These are phyloP conservation scores for Tamias sibiricus DNA, from an alignment of 2,113 vertebrate species.

Conservation along the genomic window DNA sequence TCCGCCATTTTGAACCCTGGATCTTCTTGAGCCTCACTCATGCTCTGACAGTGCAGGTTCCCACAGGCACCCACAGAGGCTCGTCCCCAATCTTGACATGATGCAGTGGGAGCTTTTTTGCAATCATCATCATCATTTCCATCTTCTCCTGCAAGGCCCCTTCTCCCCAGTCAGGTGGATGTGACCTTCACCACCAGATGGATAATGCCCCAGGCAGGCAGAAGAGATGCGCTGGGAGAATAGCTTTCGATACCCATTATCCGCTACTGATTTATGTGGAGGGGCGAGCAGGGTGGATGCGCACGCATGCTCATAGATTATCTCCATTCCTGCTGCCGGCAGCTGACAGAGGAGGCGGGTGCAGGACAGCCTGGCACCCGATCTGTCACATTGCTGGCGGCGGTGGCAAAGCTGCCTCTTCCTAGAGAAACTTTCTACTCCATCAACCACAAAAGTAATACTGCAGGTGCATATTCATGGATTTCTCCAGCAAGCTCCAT, in stretches of 20 bases:
- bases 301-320: slow-evolving; percentile 77
- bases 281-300: slow-evolving; percentile 55
- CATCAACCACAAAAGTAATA: slow-evolving; percentile 76
- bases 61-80: neutral
- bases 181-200: slow-evolving; percentile 81
- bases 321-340: slow-evolving; percentile 75
- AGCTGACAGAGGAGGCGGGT: slow-evolving; percentile 66
- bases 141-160: neutral
- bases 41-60: neutral
- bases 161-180: slow-evolving; percentile 15
- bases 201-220: slow-evolving; percentile 57
- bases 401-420: slow-evolving; percentile 29
- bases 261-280: slow-evolving; percentile 75
- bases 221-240: slow-evolving; percentile 56
- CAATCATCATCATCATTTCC: neutral
- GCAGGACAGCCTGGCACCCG: slow-evolving; percentile 7
- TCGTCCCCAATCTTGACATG: no score
- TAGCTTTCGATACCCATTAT: slow-evolving; percentile 69
- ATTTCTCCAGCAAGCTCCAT: slow-evolving; percentile 50
- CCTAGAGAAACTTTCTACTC: slow-evolving; percentile 70
- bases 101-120: neutral
- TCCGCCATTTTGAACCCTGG: neutral
- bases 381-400: slow-evolving; percentile 64
- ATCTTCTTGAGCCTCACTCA: neutral
- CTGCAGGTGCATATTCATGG: slow-evolving; percentile 43